Evolutionary conservation across 2,113 vertebrate species (phyloP).

Genomic region (Diadophis punctatus): DNA sequence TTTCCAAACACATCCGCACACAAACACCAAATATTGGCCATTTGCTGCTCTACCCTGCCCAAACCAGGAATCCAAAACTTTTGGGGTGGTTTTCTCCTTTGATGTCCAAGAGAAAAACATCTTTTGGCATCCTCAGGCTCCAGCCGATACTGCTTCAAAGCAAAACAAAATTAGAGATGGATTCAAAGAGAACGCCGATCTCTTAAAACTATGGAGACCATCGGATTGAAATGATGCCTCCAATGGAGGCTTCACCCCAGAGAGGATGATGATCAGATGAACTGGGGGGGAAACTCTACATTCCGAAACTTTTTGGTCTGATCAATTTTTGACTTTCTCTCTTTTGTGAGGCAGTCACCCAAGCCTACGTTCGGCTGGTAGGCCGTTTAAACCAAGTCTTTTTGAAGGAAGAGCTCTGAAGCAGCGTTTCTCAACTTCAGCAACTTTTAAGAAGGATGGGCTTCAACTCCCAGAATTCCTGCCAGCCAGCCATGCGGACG

Average conservation of each 20-base stretch:
- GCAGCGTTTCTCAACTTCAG: background rate
- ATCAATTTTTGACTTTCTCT: background rate
- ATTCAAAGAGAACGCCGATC: background rate
- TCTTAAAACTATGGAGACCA: background rate
- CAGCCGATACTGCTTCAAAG: background rate
- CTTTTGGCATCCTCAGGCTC: background rate
- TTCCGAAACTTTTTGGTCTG: background rate
- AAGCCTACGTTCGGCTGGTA: background rate
- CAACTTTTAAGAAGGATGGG: background rate
- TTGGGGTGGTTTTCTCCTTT: background rate
- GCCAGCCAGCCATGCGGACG: background rate
- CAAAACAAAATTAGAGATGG: background rate
- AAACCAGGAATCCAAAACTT: background rate
- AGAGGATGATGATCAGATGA: no score
- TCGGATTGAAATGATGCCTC: background rate
- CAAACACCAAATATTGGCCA: background rate
- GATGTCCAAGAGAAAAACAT: background rate
- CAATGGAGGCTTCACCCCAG: no score
- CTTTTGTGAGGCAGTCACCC: no score
- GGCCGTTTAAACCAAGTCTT: background rate
- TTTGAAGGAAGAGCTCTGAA: background rate
- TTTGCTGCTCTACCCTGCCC: background rate
- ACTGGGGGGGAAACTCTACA: background rate
- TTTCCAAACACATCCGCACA: background rate
- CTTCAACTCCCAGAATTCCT: background rate